Evolutionary conservation across 2,797 vertebrate genomes (phyloP).

Genomic region (Myioborus miniatus): DNA sequence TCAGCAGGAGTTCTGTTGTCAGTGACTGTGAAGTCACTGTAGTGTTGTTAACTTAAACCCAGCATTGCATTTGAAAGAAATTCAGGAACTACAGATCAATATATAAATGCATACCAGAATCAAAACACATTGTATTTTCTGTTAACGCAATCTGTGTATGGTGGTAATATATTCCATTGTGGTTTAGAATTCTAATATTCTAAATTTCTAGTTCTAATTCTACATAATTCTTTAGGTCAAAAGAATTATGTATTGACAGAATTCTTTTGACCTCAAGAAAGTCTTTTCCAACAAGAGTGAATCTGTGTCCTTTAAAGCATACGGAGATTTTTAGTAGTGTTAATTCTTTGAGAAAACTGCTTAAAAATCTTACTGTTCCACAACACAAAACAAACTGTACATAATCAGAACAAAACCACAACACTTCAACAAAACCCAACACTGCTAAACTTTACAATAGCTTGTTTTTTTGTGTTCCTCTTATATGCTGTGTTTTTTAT

Average conservation of each 20-base stretch:
- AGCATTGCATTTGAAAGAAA: not conserved
- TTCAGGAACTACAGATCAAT: not conserved
- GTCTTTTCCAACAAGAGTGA: not conserved
- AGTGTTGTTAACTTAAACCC: not conserved
- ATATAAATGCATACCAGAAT: not conserved
- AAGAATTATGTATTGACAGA: not conserved
- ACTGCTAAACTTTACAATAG: not conserved
- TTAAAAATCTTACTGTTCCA: not conserved
- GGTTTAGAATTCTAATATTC: too few species aligned
- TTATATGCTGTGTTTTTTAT: not conserved
- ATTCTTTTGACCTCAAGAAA: not conserved
- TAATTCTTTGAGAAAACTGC: not conserved
- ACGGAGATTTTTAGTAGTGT: not conserved
- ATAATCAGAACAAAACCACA: not conserved
- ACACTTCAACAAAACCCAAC: not conserved
- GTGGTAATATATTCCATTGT: not conserved
- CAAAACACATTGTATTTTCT: not conserved
- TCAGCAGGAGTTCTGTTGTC: not conserved
- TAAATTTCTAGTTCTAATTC: too few species aligned
- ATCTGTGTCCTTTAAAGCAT: not conserved
- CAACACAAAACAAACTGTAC: not conserved
- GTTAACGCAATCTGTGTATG: not conserved
- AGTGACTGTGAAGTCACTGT: not conserved
- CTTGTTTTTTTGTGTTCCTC: not conserved
- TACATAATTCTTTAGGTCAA: too few species aligned